Conservation (phyloP, 1,140 invertebrate species). For the Neuroterus valhalla region DNA sequence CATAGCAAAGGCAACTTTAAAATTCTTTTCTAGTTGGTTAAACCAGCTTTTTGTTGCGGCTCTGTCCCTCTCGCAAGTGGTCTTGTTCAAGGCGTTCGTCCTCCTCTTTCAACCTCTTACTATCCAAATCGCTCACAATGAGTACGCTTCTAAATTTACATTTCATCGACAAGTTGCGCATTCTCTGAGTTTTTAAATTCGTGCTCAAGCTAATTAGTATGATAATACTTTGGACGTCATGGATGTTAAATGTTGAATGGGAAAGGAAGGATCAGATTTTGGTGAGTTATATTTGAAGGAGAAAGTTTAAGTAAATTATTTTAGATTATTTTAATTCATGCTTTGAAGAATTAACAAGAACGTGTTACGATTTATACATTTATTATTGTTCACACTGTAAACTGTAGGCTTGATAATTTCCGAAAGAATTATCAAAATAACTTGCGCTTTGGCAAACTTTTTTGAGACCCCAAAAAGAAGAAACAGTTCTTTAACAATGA, state of each 20-base stretch:
- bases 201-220: slow-evolving; percentile 29
- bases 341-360: no score
- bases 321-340: no score
- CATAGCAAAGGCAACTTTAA: no score
- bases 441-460: no score
- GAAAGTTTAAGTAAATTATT: slow-evolving; percentile 4
- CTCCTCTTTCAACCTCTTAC: background rate
- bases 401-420: no score
- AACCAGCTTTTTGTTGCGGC: no score
- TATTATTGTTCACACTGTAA: no score
- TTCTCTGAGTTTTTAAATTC: slow-evolving; percentile 22
- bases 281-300: background rate
- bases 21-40: no score
- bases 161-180: background rate
- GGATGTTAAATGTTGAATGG: background rate
- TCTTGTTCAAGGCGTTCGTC: slow-evolving; percentile 15
- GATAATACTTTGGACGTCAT: background rate
- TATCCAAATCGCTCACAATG: slow-evolving; percentile 6
- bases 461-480: no score
- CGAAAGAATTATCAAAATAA: no score
- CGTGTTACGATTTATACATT: no score
- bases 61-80: background rate
- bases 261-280: background rate
- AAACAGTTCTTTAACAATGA: no score
- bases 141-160: slow-evolving; percentile 2